Evolutionary conservation across 2,888 invertebrate genomes (phyloP).

Genomic region (Agrochola lychnidis): DNA sequence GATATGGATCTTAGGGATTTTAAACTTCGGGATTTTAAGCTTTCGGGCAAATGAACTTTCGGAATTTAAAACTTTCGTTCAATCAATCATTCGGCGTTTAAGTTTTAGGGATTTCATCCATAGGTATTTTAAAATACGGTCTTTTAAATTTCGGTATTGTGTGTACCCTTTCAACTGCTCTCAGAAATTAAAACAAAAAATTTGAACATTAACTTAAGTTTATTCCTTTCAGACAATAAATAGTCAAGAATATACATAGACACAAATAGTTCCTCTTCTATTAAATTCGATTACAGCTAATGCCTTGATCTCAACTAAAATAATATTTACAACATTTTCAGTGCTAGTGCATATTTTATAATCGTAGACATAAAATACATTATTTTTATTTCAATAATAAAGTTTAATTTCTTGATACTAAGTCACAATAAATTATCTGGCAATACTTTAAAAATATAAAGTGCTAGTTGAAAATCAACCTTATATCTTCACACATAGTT

Average conservation of each 20-base stretch:
- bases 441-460: not conserved
- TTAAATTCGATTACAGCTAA: slow-evolving; percentile 27
- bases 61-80: no score
- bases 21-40: no score
- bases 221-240: slow-evolving; percentile 50
- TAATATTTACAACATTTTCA: slow-evolving; percentile 46
- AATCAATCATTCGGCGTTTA: no score
- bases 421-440: not conserved
- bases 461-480: not conserved
- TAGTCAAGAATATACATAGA: slow-evolving; percentile 37
- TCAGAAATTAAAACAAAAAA: slow-evolving; percentile 13
- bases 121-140: no score
- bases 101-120: no score
- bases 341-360: slow-evolving; percentile 5
- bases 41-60: no score
- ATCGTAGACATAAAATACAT: not conserved
- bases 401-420: not conserved
- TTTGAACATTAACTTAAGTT: slow-evolving; percentile 27
- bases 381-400: slow-evolving; percentile 8
- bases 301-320: slow-evolving; percentile 35
- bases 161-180: not conserved
- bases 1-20: no score
- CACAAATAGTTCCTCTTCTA: slow-evolving; percentile 22
- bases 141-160: no score
- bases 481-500: not conserved